These are phyloP conservation scores for Perizoma affinitatum DNA, from an alignment of 2,888 invertebrate genomes.

Conservation along the genomic window DNA sequence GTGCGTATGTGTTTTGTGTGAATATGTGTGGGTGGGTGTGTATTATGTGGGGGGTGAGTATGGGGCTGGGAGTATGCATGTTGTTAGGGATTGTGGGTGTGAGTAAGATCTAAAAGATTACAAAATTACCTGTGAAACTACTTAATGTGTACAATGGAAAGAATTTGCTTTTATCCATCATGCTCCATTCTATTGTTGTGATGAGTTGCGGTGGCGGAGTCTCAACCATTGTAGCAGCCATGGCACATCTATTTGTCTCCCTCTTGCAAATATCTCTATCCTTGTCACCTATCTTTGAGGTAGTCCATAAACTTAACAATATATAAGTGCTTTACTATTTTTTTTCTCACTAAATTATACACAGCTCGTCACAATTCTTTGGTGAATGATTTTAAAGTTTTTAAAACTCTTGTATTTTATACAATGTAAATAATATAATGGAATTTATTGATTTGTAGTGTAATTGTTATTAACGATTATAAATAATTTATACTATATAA, in stretches of 20 bases:
- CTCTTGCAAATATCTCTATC: constrained; percentile 38
- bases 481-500: constrained; percentile 35
- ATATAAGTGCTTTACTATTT: constrained; percentile 39
- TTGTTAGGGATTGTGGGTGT: too few species aligned
- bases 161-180: constrained; percentile 98
- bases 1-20: too few species aligned
- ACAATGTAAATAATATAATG: constrained; percentile 43
- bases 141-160: constrained; percentile 96
- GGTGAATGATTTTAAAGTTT: constrained; percentile 49
- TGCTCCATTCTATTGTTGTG: constrained; percentile 97
- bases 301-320: constrained; percentile 56
- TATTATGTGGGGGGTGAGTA: too few species aligned
- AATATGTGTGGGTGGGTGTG: too few species aligned
- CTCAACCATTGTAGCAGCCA: constrained; percentile 81
- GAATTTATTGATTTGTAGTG: constrained; percentile 34
- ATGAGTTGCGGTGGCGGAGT: constrained; percentile 86
- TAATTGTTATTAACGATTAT: constrained; percentile 27
- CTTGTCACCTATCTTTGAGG: constrained; percentile 30
- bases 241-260: constrained; percentile 39
- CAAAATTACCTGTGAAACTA: constrained; percentile 87
- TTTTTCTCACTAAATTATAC: constrained; percentile 37
- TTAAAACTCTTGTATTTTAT: constrained; percentile 49
- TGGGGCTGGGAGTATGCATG: too few species aligned
- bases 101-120: too few species aligned
- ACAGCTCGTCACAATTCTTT: constrained; percentile 45